Conservation (phyloP, 2,113 vertebrate genomes). For the human region DNA sequence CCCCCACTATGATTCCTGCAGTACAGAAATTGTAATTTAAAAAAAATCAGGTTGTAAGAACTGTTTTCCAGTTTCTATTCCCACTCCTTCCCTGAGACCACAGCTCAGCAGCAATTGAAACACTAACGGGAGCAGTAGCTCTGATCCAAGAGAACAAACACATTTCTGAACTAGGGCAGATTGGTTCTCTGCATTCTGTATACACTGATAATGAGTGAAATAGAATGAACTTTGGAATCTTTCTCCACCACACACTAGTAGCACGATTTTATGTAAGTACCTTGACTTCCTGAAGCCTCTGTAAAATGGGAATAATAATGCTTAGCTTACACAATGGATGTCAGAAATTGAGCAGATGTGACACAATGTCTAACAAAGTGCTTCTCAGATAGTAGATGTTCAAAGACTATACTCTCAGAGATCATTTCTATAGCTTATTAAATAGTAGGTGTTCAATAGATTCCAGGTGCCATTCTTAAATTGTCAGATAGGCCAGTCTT, state of each 20-base stretch:
- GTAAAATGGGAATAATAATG: background rate
- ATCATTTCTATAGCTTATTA: background rate
- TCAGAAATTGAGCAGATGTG: background rate
- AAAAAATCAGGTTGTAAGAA: background rate
- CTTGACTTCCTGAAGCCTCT: background rate
- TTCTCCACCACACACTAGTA: background rate
- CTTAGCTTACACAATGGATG: background rate
- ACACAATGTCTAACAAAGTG: background rate
- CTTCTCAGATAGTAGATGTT: background rate
- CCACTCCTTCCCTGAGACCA: background rate
- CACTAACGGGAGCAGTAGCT: background rate
- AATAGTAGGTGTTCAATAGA: background rate
- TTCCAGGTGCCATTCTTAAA: background rate
- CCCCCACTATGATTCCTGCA: fast-evolving
- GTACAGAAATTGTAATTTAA: background rate
- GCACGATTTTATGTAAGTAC: background rate
- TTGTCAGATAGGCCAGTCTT: background rate
- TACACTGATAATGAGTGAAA: background rate
- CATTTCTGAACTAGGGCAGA: background rate
- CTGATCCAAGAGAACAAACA: background rate
- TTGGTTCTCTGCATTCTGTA: background rate
- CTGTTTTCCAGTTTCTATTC: background rate
- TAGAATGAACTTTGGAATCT: background rate
- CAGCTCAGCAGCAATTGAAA: background rate
- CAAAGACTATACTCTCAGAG: background rate